A percentile compares a stretch with the other conserved stretches of the same genome.
phyloP scores from a whole-genome alignment of 2,888 invertebrate species.

The Chesias legatella region DNA sequence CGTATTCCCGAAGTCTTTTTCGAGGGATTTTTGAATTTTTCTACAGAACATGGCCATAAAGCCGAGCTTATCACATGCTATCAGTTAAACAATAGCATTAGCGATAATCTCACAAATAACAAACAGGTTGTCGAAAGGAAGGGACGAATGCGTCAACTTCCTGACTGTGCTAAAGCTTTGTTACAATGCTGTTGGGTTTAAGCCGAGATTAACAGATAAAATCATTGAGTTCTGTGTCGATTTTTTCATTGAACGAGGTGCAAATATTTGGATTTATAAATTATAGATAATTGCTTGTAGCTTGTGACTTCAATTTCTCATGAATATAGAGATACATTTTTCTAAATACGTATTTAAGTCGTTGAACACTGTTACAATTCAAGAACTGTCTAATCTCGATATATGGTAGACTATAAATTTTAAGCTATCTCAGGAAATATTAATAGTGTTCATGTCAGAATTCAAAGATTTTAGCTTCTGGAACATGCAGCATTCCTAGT shows the following conservation, averaged over 20 bases:
- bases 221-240: conserved; percentile 30
- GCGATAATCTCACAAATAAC: conserved; percentile 41
- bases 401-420: too few relatives aligned
- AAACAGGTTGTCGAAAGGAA: conserved; percentile 51
- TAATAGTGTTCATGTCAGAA: too few relatives aligned
- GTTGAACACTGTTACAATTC: too few relatives aligned
- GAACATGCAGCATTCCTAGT: too few relatives aligned
- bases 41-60: conserved; percentile 15
- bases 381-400: too few relatives aligned
- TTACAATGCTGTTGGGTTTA: conserved; percentile 34
- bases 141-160: conserved; percentile 67
- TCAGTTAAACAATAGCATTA: conserved; percentile 52
- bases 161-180: conserved; percentile 48
- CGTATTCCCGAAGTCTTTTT: too few relatives aligned
- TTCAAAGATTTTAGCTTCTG: too few relatives aligned
- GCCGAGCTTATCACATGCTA: conserved; percentile 45
- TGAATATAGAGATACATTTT: conserved; percentile 4
- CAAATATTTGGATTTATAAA: too few relatives aligned
- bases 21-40: neutral
- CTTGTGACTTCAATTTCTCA: conserved; percentile 4
- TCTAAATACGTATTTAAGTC: too few relatives aligned
- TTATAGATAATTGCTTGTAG: neutral
- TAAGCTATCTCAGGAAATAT: too few relatives aligned
- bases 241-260: neutral
- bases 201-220: conserved; percentile 54